A percentile compares a stretch with the other conserved stretches of the same genome.
Evolutionary conservation across 2,797 vertebrate genomes (phyloP).

Genomic region (Siniperca scherzeri): DNA sequence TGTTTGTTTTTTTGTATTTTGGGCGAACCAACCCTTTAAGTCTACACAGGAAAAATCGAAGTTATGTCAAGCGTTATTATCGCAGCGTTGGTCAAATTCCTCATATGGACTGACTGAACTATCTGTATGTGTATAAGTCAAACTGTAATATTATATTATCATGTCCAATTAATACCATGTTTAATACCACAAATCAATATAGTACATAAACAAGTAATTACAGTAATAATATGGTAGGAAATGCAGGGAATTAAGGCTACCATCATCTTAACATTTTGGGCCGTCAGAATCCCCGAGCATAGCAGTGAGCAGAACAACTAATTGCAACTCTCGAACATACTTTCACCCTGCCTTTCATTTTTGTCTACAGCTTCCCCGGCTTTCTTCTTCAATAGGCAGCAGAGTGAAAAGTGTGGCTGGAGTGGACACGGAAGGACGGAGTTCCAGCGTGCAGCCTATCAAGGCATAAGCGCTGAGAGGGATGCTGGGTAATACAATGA

Average conservation of each 20-base stretch:
- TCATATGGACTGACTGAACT: background rate
- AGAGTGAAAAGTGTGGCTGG: constrained; percentile 25
- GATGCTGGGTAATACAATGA: constrained; percentile 34
- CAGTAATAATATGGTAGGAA: constrained; percentile 42
- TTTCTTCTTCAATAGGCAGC: constrained; percentile 9
- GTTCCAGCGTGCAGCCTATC: constrained; percentile 6
- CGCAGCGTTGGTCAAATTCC: background rate
- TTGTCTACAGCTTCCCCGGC: background rate
- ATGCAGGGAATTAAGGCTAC: constrained; percentile 34
- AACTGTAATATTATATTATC: constrained; percentile 9
- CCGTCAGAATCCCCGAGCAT: constrained; percentile 36
- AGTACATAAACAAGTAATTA: constrained; percentile 40
- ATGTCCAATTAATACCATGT: constrained; percentile 19
- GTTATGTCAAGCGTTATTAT: background rate
- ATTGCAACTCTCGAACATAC: constrained; percentile 42
- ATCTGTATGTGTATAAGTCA: background rate
- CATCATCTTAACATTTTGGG: constrained; percentile 47
- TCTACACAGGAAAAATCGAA: background rate
- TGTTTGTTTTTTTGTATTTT: background rate
- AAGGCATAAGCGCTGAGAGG: constrained; percentile 25
- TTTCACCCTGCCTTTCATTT: constrained; percentile 19
- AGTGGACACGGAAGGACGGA: constrained; percentile 16
- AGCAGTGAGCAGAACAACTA: constrained; percentile 30
- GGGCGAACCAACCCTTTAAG: background rate
- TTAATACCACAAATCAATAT: constrained; percentile 24